Evolutionary conservation across 1,140 invertebrate genomes (phyloP).

Genomic region (Drosophila nikananu): DNA sequence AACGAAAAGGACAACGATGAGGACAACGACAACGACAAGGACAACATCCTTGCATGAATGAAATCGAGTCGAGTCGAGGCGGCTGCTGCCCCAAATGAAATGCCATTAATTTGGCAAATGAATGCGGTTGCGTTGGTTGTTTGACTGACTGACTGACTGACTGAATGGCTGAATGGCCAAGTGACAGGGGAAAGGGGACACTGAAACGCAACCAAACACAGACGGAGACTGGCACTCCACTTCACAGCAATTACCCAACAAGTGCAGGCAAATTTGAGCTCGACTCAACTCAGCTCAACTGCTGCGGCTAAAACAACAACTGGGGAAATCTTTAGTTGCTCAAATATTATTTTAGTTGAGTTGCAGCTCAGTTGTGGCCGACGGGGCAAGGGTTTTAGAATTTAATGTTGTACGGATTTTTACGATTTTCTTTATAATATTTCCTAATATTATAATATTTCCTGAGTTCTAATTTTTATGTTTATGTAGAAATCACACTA

Average conservation of each 20-base stretch:
- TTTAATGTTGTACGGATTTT: neutral
- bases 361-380: neutral
- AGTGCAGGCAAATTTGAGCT: slow-evolving; percentile 75
- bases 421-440: neutral
- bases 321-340: slow-evolving; percentile 49
- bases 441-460: neutral
- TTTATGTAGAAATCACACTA: too few relatives aligned
- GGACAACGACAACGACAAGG: slow-evolving; percentile 33
- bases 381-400: neutral
- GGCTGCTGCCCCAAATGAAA: slow-evolving; percentile 71
- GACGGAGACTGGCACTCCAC: slow-evolving; percentile 54
- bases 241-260: slow-evolving; percentile 77
- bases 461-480: neutral
- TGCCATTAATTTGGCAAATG: slow-evolving; percentile 84
- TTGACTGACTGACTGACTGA: slow-evolving; percentile 52
- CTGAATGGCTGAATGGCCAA: slow-evolving; percentile 7
- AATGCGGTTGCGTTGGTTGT: slow-evolving; percentile 74
- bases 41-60: slow-evolving; percentile 79
- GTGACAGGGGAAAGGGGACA: neutral
- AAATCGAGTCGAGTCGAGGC: slow-evolving; percentile 50
- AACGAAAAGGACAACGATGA: slow-evolving; percentile 26
- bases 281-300: slow-evolving; percentile 32
- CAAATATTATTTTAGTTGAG: slow-evolving; percentile 43
- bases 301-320: slow-evolving; percentile 41
- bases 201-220: slow-evolving; percentile 11